Evolutionary conservation across 2,113 vertebrate genomes (phyloP).

Genomic region (Leptobrachium ailaonicum): DNA sequence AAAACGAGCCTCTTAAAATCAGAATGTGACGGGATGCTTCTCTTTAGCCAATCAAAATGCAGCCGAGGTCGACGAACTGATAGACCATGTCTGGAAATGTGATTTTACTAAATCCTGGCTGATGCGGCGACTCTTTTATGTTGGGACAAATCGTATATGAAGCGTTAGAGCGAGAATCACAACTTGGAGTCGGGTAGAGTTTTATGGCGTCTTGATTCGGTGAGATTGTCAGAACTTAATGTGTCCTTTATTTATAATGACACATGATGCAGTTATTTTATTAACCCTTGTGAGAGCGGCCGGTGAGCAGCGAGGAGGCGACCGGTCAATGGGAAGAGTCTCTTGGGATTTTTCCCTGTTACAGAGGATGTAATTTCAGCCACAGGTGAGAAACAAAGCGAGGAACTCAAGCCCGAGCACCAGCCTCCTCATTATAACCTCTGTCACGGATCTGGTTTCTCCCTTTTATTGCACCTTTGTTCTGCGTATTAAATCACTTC

Average conservation of each 20-base stretch:
- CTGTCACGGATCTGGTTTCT: constrained; percentile 18
- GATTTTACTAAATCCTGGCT: too few species aligned
- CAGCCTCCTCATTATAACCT: constrained; percentile 8
- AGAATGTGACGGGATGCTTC: too few species aligned
- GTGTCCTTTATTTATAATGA: too few species aligned
- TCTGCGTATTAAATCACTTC: constrained; percentile 35
- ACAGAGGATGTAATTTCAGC: constrained; percentile 42
- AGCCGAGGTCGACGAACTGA: too few species aligned
- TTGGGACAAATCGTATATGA: not conserved
- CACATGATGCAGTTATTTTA: not conserved
- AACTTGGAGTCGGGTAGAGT: not conserved
- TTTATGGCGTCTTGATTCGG: too few species aligned
- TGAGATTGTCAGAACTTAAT: too few species aligned
- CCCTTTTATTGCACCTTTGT: constrained; percentile 27
- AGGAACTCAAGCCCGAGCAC: not conserved
- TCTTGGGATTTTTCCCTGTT: not conserved
- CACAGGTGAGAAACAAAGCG: constrained; percentile 35
- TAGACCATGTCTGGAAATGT: too few species aligned
- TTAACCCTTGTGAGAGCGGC: not conserved
- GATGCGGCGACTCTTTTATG: not conserved
- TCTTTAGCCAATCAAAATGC: too few species aligned
- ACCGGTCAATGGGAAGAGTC: too few species aligned
- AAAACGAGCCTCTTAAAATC: too few species aligned
- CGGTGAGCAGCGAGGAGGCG: not conserved
- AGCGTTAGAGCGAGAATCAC: not conserved